phyloP scores from a whole-genome alignment of 2,888 invertebrate species.

The Agonum fuliginosum region DNA sequence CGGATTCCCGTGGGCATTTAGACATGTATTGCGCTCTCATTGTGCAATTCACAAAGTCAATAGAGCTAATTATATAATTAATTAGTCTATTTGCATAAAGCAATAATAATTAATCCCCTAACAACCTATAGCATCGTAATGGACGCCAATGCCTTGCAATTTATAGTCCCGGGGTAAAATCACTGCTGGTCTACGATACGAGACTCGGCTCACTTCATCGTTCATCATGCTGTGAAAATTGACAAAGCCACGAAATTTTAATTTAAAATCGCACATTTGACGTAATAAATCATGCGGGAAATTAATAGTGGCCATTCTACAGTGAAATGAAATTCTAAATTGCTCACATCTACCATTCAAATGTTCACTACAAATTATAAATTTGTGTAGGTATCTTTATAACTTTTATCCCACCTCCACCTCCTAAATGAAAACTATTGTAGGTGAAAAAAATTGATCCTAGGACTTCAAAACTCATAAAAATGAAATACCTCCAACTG shows the following conservation, averaged over 20 bases:
- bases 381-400: no score
- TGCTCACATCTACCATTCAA: not conserved
- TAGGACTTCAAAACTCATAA: no score
- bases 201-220: not conserved
- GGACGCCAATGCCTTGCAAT: slow-evolving; percentile 27
- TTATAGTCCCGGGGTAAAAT: slow-evolving; percentile 17
- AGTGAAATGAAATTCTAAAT: slow-evolving; percentile 27
- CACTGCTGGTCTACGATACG: slow-evolving; percentile 30
- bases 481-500: no score
- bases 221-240: slow-evolving; percentile 12
- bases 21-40: not conserved
- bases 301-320: not conserved
- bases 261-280: slow-evolving; percentile 1
- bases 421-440: no score
- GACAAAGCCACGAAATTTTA: slow-evolving; percentile 14
- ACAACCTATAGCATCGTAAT: slow-evolving; percentile 21
- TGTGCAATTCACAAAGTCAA: slow-evolving; percentile 26
- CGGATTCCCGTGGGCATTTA: not conserved
- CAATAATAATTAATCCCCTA: slow-evolving; percentile 49
- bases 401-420: no score
- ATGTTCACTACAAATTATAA: not conserved
- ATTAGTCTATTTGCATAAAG: slow-evolving; percentile 41
- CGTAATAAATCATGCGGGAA: slow-evolving; percentile 20
- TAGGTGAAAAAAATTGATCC: no score
- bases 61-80: slow-evolving; percentile 45